Base-by-base conservation (phyloP, 2,888 invertebrate species). In the Drosophila colorata region DNA sequence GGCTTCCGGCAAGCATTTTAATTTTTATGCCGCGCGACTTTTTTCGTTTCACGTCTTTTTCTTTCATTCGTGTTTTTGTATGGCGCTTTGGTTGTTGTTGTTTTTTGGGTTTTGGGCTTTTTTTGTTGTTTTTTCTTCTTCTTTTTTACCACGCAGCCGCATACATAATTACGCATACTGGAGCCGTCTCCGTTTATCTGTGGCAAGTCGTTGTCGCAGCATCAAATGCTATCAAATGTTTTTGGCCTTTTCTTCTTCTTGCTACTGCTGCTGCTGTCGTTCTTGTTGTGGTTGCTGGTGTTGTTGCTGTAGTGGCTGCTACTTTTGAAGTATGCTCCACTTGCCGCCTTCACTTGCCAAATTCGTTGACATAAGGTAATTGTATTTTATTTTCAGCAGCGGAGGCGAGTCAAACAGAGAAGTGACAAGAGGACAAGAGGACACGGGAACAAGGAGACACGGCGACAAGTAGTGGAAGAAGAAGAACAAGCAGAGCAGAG, bases 1-100 rank as follows among this genome's bases (percentile, higher is more conserved):
- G 69, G 81, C 81, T 83, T 87, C 85, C 87, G 87, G 87, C 87
- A 87, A 87, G 87, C 87, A 87, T 83, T 83, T 84, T 83, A 87
- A 83, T 83, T 83, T 83, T 81, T 71, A 78, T 83, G 84, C 76
- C 87, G 80, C 74, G 74, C 76, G 87, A 70, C 75, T 73, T 74
- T 73, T 69, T 84, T 75, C 38, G 63, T 74, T 71, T 80, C 64
- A 60, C 84, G 69, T 75, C 44, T 61, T 57, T 44, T 59, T 46
- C 44, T 49, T 67, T 74, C 49, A 37, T 49, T 41, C 47, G 57
- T 60, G 49, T 53, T 60, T 71, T 51, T 48, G 31, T 60, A 35
- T 53, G 44, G 25, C 37, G 44, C 59, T 52, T 40, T 46, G 6
- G 25, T 25, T 25, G 25, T 25, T 25, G 25, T 25, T 25, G 1